phyloP scores from a whole-genome alignment of 2,888 invertebrate species.

The Mesoligia furuncula region DNA sequence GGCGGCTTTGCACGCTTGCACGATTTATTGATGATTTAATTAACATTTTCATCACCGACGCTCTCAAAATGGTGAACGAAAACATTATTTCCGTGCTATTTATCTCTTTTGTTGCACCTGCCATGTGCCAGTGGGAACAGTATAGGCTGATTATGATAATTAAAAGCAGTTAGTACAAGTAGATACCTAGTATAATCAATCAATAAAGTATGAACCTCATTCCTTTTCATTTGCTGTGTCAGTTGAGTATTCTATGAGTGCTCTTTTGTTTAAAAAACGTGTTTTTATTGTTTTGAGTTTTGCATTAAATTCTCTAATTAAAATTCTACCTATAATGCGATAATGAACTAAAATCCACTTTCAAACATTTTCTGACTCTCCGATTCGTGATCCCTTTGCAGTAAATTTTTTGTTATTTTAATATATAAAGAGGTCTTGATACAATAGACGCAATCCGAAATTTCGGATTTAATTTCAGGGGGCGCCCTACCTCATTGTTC shows the following conservation, averaged over 20 bases:
- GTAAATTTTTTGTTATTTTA: constrained; percentile 7
- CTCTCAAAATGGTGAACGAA: background rate
- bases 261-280: background rate
- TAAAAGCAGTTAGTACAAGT: background rate
- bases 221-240: background rate
- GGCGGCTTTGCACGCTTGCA: background rate
- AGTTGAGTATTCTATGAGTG: background rate
- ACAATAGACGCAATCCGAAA: background rate
- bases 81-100: no score
- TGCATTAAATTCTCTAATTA: background rate
- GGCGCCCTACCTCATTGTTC: background rate
- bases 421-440: constrained; percentile 4
- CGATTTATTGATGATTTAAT: background rate
- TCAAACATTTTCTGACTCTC: background rate
- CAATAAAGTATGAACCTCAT: background rate
- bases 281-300: background rate
- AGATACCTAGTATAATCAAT: background rate
- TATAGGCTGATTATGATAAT: no score
- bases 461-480: background rate
- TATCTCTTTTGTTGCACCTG: no score
- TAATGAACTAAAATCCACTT: background rate
- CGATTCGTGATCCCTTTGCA: background rate
- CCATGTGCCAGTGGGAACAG: no score
- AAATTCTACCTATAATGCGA: background rate
- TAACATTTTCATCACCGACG: background rate